These are phyloP conservation scores for Rhagologus leucostigma DNA, from an alignment of 2,113 vertebrate genomes.

Conservation along the genomic window DNA sequence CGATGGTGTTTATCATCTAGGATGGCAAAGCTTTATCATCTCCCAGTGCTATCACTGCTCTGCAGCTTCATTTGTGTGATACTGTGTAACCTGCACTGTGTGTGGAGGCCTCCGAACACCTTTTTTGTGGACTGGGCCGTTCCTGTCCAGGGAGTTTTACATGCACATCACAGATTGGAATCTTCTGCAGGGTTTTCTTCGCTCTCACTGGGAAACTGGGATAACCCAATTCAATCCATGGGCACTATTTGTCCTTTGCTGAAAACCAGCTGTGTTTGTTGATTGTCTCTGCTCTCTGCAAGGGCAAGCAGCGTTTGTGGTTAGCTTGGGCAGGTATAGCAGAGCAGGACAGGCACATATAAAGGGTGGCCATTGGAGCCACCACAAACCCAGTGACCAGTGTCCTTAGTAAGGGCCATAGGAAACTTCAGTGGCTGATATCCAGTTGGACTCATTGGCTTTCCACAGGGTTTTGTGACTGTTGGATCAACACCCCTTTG, in stretches of 20 bases:
- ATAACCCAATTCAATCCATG: not conserved
- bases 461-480: not conserved
- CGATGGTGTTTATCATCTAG: not conserved
- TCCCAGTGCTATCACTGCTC: not conserved
- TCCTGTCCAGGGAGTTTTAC: not conserved
- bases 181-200: not conserved
- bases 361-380: not conserved
- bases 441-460: not conserved
- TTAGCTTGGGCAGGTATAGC: not conserved
- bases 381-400: not conserved
- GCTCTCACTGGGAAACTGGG: not conserved
- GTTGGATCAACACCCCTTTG: not conserved
- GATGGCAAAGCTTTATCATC: conserved; percentile 30
- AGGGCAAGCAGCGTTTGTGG: not conserved
- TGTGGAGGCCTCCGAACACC: not conserved
- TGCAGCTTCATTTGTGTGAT: not conserved
- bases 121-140: not conserved
- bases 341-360: not conserved
- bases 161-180: rapidly evolving
- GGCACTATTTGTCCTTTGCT: not conserved
- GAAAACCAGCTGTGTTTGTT: not conserved
- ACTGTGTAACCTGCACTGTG: not conserved
- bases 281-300: not conserved
- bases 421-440: not conserved
- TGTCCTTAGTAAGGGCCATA: not conserved